phyloP scores from a whole-genome alignment of 2,113 vertebrate genomes.

The Scatophagus argus region DNA sequence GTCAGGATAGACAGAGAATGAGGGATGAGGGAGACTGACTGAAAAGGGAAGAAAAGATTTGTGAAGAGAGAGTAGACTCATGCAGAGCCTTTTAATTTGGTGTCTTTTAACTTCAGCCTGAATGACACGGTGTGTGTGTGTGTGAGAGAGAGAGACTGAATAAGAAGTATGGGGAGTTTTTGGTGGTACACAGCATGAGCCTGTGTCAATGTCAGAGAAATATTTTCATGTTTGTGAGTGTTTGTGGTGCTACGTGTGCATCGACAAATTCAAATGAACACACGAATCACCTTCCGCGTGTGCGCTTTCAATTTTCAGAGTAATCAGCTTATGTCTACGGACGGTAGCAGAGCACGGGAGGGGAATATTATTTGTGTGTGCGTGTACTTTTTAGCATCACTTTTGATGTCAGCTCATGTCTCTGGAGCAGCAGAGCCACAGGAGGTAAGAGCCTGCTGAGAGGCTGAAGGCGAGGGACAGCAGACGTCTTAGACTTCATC shows the following conservation, averaged over 20 bases:
- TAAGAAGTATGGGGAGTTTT: conserved; percentile 1
- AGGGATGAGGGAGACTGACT: conserved; percentile 15
- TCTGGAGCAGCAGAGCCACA: conserved; percentile 59
- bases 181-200: conserved; percentile 8
- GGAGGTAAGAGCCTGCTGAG: conserved; percentile 65
- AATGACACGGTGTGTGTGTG: conserved; percentile 21
- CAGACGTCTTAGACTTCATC: conserved; percentile 46
- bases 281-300: conserved; percentile 36
- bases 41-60: conserved; percentile 20
- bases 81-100: conserved; percentile 57
- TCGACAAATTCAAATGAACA: conserved; percentile 31
- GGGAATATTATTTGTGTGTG: conserved; percentile 42
- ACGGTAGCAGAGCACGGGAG: conserved; percentile 51
- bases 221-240: conserved; percentile 20
- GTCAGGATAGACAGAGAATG: conserved; percentile 25
- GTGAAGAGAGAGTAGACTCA: conserved; percentile 37
- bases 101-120: conserved; percentile 61
- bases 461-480: conserved; percentile 59
- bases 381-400: conserved; percentile 52
- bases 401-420: conserved; percentile 73
- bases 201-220: conserved; percentile 9
- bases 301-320: conserved; percentile 64
- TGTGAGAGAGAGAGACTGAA: neutral
- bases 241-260: conserved; percentile 9
- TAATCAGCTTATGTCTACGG: conserved; percentile 66